Evolutionary conservation across 1,140 invertebrate genomes (phyloP), one percentile per base, ranked within the genome.

Genomic region (Hycleus cichorii): DNA sequence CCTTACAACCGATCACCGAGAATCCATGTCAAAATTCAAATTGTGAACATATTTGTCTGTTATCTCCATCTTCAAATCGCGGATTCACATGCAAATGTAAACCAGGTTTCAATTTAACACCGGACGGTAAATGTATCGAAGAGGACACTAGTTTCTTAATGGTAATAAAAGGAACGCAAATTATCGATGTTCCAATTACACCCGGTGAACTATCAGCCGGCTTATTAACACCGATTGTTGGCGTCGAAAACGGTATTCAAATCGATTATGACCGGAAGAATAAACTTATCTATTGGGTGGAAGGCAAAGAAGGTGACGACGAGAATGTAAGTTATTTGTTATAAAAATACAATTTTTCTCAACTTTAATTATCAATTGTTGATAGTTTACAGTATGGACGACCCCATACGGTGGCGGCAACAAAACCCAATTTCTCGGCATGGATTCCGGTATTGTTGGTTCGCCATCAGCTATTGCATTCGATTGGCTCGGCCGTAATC

Each of bases 401-500:
- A 91, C 90, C 61, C 86, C 87, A 1, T 86, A 96, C 47, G 86
- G 85, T 45, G 92, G 91, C 9, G 91, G 91, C 2, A 96, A 96
- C 63, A 86, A 86, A 70, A 90, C 88, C 0, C 85, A 90, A 66
- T 90, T 97, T 69, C 80, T 95, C 0, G 84, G 83, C 66, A 66
- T 81, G 0, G 88, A 91, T 56, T 82, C 82, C 4, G 92, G 93
- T 5, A 83, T 97, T 32, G 87, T 97, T 26, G 95, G 95, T 0
- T 86, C 91, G 0, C 91, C 95, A 0, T 92, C 91, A 44, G 84
- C 90, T 1, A 84, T 98, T 32, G 95, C 95, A 0, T 90, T 97
- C 69, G 96, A 98, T 71, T 98, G 95, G 95, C 79, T 98, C 27
- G 94, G 95, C 6, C 78, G 94, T 40, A 99, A 98, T 75, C 71